These are phyloP conservation scores for Pomacea maculata DNA, from an alignment of 1,140 invertebrate species.

Conservation along the genomic window DNA sequence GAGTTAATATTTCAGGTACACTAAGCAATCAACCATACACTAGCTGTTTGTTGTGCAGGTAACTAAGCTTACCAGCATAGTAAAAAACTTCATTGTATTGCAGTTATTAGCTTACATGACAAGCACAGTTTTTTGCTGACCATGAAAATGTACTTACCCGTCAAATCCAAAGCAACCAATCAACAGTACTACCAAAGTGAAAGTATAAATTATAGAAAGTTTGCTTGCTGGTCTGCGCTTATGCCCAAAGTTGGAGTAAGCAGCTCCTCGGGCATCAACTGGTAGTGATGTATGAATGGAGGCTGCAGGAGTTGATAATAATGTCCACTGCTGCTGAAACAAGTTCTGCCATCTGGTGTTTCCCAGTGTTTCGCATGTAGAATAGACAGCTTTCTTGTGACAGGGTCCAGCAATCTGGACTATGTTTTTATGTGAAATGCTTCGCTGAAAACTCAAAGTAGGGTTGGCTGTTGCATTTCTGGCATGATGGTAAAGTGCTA, in stretches of 20 bases:
- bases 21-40: background rate
- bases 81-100: background rate
- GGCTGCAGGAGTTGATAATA: background rate
- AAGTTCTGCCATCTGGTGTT: background rate
- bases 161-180: conserved; percentile 22
- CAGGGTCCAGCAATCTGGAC: background rate
- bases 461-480: background rate
- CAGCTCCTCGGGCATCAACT: background rate
- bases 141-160: conserved; percentile 24
- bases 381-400: too few relatives aligned
- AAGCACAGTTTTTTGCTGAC: background rate
- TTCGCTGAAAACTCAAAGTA: background rate
- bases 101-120: background rate
- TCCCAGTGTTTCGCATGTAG: background rate
- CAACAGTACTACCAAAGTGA: conserved; percentile 18
- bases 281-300: conserved; percentile 11
- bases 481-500: background rate
- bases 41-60: background rate
- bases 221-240: conserved; percentile 23
- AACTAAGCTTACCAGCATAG: background rate
- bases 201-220: conserved; percentile 16
- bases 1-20: too few relatives aligned
- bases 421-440: background rate
- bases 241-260: conserved; percentile 34
- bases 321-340: background rate